Percentiles rank a stretch among this genome's conserved stretches.
Evolutionary conservation across 2,888 invertebrate species (phyloP).

Genomic region (Catocala fraxini): DNA sequence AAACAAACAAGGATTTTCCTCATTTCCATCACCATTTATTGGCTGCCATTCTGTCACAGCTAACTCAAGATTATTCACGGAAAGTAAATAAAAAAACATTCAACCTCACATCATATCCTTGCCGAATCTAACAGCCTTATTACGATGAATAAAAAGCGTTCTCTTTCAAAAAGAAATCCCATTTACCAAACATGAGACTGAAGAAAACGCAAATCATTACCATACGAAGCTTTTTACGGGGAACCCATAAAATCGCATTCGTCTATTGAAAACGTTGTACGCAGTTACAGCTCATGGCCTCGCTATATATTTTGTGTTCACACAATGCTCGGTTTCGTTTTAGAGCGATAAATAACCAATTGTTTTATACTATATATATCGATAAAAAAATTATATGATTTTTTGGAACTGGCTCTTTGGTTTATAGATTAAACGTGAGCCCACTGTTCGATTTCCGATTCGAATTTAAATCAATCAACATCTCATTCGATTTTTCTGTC

Average conservation of each 20-base stretch:
- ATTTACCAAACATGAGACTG: conserved; percentile 35
- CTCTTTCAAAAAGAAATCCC: conserved; percentile 42
- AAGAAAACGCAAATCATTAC: conserved; percentile 56
- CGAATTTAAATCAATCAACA: too few relatives aligned
- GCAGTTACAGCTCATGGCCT: conserved; percentile 25
- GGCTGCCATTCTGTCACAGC: neutral
- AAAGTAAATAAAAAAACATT: neutral
- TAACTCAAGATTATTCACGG: neutral
- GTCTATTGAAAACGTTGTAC: conserved; percentile 30
- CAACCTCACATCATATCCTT: conserved; percentile 10
- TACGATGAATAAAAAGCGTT: conserved; percentile 24
- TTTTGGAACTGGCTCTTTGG: too few relatives aligned
- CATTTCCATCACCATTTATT: neutral
- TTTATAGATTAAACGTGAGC: too few relatives aligned
- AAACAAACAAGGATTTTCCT: too few relatives aligned
- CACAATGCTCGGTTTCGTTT: conserved; percentile 9
- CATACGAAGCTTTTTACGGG: conserved; percentile 33
- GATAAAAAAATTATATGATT: neutral
- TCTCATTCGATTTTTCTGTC: too few relatives aligned
- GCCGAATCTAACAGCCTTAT: conserved; percentile 14
- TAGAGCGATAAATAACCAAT: conserved; percentile 2
- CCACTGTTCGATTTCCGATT: too few relatives aligned
- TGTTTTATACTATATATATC: neutral
- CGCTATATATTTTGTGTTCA: conserved; percentile 29
- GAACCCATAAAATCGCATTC: conserved; percentile 28